Conservation (phyloP, 2,113 vertebrate species). For the Nerophis ophidion region DNA sequence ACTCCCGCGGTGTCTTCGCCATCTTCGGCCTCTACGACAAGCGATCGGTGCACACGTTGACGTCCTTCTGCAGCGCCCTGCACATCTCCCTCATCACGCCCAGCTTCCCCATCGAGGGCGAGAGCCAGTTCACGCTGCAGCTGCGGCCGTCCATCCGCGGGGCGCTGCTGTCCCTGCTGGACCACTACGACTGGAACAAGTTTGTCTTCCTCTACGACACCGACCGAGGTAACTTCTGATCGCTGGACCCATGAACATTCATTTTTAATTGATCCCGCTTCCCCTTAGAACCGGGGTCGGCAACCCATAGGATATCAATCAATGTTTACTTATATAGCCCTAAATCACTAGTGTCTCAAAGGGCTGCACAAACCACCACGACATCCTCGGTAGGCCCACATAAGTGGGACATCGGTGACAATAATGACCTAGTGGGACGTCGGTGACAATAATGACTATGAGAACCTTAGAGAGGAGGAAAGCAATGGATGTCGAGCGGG, state of each 20-base stretch:
- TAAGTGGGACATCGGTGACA: too few relatives aligned
- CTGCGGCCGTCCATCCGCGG: constrained; percentile 88
- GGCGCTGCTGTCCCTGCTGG: constrained; percentile 87
- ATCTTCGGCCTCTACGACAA: constrained; percentile 99
- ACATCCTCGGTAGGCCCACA: too few relatives aligned
- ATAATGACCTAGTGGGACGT: too few relatives aligned
- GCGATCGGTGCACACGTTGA: constrained; percentile 96
- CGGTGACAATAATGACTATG: too few relatives aligned
- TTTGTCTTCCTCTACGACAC: constrained; percentile 98
- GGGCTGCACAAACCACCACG: too few relatives aligned
- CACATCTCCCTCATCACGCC: constrained; percentile 98
- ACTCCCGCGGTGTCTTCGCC: constrained; percentile 97
- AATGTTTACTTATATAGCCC: too few relatives aligned
- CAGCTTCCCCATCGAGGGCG: constrained; percentile 93
- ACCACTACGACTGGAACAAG: constrained; percentile 96
- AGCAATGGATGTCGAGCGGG: too few relatives aligned
- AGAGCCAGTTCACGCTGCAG: constrained; percentile 97
- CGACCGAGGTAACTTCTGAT: constrained; percentile 80
- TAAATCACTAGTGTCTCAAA: too few relatives aligned
- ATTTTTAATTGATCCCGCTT: not conserved
- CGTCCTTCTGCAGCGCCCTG: constrained; percentile 97
- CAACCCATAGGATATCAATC: too few relatives aligned
- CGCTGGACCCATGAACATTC: not conserved
- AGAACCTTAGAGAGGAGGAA: too few relatives aligned
- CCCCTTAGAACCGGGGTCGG: too few relatives aligned